Evolutionary conservation across 2,113 vertebrate species (phyloP), one percentile per base, ranked within the genome.

Genomic region (Triplophysa rosa): DNA sequence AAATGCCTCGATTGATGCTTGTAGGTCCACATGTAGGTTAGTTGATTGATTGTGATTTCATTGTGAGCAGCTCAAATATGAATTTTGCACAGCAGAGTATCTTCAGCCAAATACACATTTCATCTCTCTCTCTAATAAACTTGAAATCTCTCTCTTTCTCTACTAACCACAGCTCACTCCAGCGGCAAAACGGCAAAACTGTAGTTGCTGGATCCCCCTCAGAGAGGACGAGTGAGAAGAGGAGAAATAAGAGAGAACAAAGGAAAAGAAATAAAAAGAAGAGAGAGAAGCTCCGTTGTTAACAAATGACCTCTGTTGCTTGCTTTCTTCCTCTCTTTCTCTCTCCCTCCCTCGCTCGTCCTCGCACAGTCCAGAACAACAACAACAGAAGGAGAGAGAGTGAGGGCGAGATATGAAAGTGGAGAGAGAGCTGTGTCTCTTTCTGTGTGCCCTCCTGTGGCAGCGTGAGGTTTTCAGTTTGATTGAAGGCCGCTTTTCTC

Each of bases 401-500:
- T 19, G 67, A 80, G 78, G 40, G 63, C 58, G 42, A 80, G 64
- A 59, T 78, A 90, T 88, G 87, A 91, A 92, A 90, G 91, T 93
- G 87, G 89, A 90, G 86, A 89, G 91, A 91, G 89, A 87, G 90
- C 89, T 87, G 86, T 76, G 87, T 87, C 84, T 87, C 79, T 86
- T 86, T 87, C 88, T 88, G 87, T 85, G 77, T 91, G 88, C 80
- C 90, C 92, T 93, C 88, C 88, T 88, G 89, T 90, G 89, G 91
- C 91, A 91, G 91, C 92, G 91, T 93, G 90, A 92, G 91, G 91
- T 91, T 93, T 91, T 91, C 88, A 88, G 90, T 91, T 91, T 94
- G 93, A 93, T 93, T 92, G 93, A 93, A 93, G 92, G 93, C 88
- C 90, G 87, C 90, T 87, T 92, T 92, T 93, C 89, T 93, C 89